Evolutionary conservation across 1,140 invertebrate genomes (phyloP), one percentile per base, ranked within the genome.

Genomic region (Lineus longissimus): DNA sequence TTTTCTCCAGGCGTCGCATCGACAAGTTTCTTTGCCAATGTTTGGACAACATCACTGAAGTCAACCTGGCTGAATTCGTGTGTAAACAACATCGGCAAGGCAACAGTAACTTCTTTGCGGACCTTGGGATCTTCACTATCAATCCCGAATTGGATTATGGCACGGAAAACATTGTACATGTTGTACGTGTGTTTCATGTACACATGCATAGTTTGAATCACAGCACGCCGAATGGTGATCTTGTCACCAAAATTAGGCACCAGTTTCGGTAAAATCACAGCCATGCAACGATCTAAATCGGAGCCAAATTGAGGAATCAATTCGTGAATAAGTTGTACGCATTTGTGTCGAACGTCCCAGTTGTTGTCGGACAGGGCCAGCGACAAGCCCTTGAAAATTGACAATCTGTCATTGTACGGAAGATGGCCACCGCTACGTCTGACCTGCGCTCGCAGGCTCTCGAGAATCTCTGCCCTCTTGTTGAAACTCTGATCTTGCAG

Each of bases 61-160:
- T 81, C 75, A 55, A 74, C 72, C 43, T 70, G 63, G 43, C 71
- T 61, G 64, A 81, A 81, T 27, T 82, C 80, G 59, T 70, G 71
- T 17, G 81, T 81, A 51, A 81, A 73, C 27, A 82, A 66, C 71
- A 82, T 73, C 47, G 79, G 78, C 33, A 82, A 64, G n/a, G 76
- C 70, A 59, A 72, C 69, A 55, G 75, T 71, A 15, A 75, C 75
- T 63, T 80, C 76, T 69, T 74, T 78, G 62, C 70, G 61, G 41
- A 81, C 71, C 57, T 71, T 63, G 31, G 74, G 62, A 63, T 78
- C 75, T 25, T 72, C 73, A 65, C 74, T 75, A 62, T 81, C 76
- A 54, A 82, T 59, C 25, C 79, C 81, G 64, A 68, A 70, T 22
- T 70, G 68, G 13, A 80, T 74, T 57, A 81, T 75, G 19, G 72